Percentiles rank a stretch among this genome's conserved stretches.
These are phyloP conservation scores for Lapara coniferarum DNA, from an alignment of 2,888 invertebrate species.

Conservation along the genomic window DNA sequence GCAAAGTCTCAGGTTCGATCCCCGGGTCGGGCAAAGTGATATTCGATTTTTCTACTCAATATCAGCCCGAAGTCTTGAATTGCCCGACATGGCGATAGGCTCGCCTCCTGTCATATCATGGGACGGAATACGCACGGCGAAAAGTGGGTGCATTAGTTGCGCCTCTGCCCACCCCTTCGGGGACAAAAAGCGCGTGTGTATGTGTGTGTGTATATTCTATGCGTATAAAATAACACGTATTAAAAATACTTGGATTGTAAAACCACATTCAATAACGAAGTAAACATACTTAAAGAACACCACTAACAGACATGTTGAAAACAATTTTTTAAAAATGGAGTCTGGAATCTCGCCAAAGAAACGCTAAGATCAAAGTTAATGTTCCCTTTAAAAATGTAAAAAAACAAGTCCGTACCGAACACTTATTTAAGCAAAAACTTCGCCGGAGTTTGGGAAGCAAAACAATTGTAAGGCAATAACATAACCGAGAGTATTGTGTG, in stretches of 20 bases:
- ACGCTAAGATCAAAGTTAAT: constrained; percentile 12
- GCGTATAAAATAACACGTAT: neutral
- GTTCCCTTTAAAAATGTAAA: constrained; percentile 15
- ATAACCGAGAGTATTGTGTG: neutral
- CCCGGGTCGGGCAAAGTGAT: too few relatives aligned
- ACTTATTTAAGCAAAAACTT: constrained; percentile 6
- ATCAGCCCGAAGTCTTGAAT: too few relatives aligned
- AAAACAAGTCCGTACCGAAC: constrained; percentile 7
- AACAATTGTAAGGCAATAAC: neutral
- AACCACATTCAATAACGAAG: neutral
- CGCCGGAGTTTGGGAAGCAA: neutral
- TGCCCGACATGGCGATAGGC: too few relatives aligned
- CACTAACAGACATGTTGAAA: neutral
- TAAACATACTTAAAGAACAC: neutral
- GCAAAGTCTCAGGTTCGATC: too few relatives aligned
- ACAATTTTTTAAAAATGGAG: constrained; percentile 10
- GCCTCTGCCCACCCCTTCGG: too few relatives aligned
- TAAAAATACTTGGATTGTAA: neutral
- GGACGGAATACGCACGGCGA: too few relatives aligned
- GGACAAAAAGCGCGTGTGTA: too few relatives aligned
- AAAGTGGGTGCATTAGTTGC: too few relatives aligned
- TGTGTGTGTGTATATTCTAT: too few relatives aligned
- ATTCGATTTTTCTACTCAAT: too few relatives aligned
- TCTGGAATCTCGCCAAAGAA: constrained; percentile 14
- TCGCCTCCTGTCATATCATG: too few relatives aligned